Conservation (phyloP, 2,797 vertebrate genomes). For the Artibeus jamaicensis region DNA sequence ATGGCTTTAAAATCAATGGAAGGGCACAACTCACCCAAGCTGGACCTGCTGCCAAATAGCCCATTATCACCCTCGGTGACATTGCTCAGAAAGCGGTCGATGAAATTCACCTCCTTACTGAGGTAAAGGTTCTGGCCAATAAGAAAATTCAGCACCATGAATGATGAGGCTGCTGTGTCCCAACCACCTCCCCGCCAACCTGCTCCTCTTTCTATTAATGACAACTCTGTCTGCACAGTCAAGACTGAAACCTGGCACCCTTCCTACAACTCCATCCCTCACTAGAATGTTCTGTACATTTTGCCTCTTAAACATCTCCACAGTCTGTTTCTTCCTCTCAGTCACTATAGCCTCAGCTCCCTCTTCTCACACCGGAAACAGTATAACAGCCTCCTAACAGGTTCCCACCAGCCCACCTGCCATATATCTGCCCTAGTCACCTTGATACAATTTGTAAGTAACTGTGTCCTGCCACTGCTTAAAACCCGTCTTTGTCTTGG, state of each 20-base stretch:
- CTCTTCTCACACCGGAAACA: not conserved
- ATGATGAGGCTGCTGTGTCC: not conserved
- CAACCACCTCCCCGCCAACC: not conserved
- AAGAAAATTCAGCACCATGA: conserved; percentile 53
- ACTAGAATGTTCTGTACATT: not conserved
- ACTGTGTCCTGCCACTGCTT: not conserved
- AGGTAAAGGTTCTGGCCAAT: conserved; percentile 77
- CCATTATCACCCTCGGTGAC: conserved; percentile 78
- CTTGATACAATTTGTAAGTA: not conserved
- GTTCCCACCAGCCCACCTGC: not conserved
- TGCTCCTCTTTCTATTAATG: not conserved
- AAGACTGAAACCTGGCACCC: not conserved
- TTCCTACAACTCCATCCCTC: not conserved
- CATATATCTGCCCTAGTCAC: not conserved
- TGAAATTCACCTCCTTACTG: conserved; percentile 72
- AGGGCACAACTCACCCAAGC: conserved; percentile 79
- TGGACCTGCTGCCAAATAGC: conserved; percentile 67
- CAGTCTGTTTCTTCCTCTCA: not conserved
- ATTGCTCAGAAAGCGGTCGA: conserved; percentile 78
- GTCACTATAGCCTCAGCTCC: not conserved
- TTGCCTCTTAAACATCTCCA: not conserved
- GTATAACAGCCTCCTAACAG: not conserved
- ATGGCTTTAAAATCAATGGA: not conserved
- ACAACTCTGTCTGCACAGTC: not conserved
- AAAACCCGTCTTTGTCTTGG: not conserved